A percentile compares a stretch with the other conserved stretches of the same genome.
phyloP scores from a whole-genome alignment of 1,140 invertebrate genomes.

The Venustaconcha ellipsiformis region DNA sequence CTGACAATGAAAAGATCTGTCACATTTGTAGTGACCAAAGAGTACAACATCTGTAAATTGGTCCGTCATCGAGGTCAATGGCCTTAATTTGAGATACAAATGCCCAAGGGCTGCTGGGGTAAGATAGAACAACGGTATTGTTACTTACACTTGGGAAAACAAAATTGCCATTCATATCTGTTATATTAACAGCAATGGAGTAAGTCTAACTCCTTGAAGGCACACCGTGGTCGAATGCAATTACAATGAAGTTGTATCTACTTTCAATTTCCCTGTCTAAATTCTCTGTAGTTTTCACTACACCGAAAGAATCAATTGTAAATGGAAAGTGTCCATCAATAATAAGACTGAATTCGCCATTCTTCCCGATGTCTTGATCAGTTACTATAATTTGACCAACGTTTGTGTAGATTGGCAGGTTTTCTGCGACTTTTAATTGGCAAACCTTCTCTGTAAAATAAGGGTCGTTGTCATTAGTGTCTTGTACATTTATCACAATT shows the following conservation, averaged over 20 bases:
- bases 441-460: conserved; percentile 47
- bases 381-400: conserved; percentile 86
- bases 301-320: conserved; percentile 70
- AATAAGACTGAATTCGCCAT: conserved; percentile 79
- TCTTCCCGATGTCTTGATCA: conserved; percentile 89
- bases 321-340: conserved; percentile 40
- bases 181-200: conserved; percentile 43
- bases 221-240: conserved; percentile 78
- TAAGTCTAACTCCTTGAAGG: conserved; percentile 61
- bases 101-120: conserved; percentile 35
- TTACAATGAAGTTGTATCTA: conserved; percentile 81
- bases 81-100: conserved; percentile 48
- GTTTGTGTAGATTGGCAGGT: conserved; percentile 77
- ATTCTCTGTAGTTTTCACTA: conserved; percentile 75
- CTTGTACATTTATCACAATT: conserved; percentile 73
- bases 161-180: conserved; percentile 91
- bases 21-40: conserved; percentile 41
- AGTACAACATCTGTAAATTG: conserved; percentile 45
- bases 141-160: conserved; percentile 52
- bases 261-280: conserved; percentile 87
- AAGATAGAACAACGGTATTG: conserved; percentile 48
- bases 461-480: conserved; percentile 74
- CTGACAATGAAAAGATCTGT: conserved; percentile 46
- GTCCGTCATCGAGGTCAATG: conserved; percentile 49
- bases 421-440: conserved; percentile 76